Percentiles rank a stretch among this genome's conserved stretches.
These are phyloP conservation scores for Nycticebus coucang DNA, from an alignment of 2,113 vertebrate species.

Conservation along the genomic window DNA sequence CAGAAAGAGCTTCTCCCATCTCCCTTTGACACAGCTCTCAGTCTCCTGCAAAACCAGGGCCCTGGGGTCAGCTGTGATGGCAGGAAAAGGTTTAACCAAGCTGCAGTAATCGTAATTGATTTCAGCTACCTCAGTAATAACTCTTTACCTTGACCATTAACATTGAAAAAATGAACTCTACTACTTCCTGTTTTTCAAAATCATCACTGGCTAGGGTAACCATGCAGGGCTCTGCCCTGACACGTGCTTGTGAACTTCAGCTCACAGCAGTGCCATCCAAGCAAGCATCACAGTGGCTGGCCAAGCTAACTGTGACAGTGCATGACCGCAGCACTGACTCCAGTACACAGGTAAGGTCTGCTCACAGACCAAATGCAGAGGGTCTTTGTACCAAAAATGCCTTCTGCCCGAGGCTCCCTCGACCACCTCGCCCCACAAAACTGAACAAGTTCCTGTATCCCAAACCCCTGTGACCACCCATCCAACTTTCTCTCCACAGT, in stretches of 20 bases:
- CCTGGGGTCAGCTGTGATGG: not conserved
- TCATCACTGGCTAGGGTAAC: not conserved
- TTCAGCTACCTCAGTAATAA: not conserved
- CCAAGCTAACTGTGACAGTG: not conserved
- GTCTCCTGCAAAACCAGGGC: not conserved
- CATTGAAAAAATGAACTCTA: not conserved
- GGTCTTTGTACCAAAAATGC: not conserved
- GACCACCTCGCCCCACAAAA: not conserved
- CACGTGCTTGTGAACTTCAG: not conserved
- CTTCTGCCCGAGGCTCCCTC: not conserved
- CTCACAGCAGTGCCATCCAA: not conserved
- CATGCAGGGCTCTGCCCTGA: not conserved
- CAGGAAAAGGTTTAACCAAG: not conserved
- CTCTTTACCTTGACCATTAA: not conserved
- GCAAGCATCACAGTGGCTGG: not conserved
- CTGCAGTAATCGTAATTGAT: not conserved
- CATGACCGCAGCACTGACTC: not conserved
- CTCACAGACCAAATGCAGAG: not conserved
- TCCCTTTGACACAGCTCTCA: not conserved
- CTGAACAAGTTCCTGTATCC: not conserved
- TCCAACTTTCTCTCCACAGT: not conserved
- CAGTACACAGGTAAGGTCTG: not conserved
- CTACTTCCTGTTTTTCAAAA: constrained; percentile 75
- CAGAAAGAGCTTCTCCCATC: constrained; percentile 1
- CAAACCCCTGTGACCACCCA: not conserved